Percentiles rank a stretch among this genome's conserved stretches.
These are phyloP conservation scores for Muscina levida DNA, from an alignment of 2,888 invertebrate genomes.

Conservation along the genomic window DNA sequence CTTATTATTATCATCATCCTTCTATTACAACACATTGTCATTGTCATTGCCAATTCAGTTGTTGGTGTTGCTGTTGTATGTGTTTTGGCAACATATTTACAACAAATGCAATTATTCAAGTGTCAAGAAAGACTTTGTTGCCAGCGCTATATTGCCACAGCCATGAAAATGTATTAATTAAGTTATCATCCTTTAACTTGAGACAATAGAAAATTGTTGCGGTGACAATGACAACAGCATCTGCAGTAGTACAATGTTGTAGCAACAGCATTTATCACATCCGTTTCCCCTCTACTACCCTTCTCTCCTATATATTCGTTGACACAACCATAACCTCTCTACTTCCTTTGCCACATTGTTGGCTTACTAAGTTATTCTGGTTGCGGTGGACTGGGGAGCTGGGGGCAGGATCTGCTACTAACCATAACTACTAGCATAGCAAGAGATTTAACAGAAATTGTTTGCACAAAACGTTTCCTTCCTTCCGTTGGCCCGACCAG, in stretches of 20 bases:
- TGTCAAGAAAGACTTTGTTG: slow-evolving; percentile 2
- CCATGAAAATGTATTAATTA: slow-evolving; percentile 26
- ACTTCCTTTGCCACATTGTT: neutral
- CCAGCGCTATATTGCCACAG: neutral
- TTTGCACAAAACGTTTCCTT: neutral
- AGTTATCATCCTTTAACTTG: slow-evolving; percentile 23
- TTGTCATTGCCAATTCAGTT: neutral
- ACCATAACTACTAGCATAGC: neutral
- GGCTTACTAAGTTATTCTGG: neutral
- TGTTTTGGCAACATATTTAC: slow-evolving; percentile 20
- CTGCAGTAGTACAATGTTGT: neutral
- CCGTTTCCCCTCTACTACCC: neutral
- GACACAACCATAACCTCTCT: too few species aligned
- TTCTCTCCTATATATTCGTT: too few species aligned
- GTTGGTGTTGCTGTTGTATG: neutral
- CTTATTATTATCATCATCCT: too few species aligned
- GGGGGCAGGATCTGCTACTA: too few species aligned
- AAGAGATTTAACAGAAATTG: neutral
- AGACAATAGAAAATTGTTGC: slow-evolving; percentile 17
- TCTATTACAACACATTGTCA: too few species aligned
- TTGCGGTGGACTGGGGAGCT: neutral
- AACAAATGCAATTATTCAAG: slow-evolving; percentile 28
- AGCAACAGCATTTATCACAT: neutral
- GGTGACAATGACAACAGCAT: slow-evolving; percentile 18
- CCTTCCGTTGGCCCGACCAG: slow-evolving; percentile 3